A percentile compares a stretch with the other conserved stretches of the same genome.
Evolutionary conservation across 1,140 invertebrate genomes (phyloP).

Genomic region (Sitodiplosis mosellana): DNA sequence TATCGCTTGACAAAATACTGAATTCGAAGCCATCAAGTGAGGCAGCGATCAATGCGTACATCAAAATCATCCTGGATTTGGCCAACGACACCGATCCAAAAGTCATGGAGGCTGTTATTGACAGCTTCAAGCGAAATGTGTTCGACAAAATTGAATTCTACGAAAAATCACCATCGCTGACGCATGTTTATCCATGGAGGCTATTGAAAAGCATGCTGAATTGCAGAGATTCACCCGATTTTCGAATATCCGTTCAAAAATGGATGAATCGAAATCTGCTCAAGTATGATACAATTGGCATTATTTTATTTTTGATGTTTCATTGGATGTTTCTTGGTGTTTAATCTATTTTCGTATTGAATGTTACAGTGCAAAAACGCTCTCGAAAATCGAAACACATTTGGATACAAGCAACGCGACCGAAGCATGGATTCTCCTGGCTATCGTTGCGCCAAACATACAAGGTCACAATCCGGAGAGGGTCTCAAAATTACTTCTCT

Average conservation of each 20-base stretch:
- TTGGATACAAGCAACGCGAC: slow-evolving; percentile 17
- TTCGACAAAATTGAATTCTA: slow-evolving; percentile 14
- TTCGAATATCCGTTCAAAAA: slow-evolving; percentile 11
- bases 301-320: no score
- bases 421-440: slow-evolving; percentile 20
- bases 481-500: not conserved
- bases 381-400: slow-evolving; percentile 18
- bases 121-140: slow-evolving; percentile 15
- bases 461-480: slow-evolving; percentile 11
- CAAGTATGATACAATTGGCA: slow-evolving; percentile 3
- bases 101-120: slow-evolving; percentile 13
- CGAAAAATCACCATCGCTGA: slow-evolving; percentile 16
- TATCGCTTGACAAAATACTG: slow-evolving; percentile 14
- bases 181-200: slow-evolving; percentile 20
- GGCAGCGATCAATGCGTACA: slow-evolving; percentile 17
- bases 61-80: slow-evolving; percentile 15
- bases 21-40: slow-evolving; percentile 15
- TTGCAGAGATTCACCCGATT: slow-evolving; percentile 14
- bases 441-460: slow-evolving; percentile 18
- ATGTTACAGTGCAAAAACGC: slow-evolving; percentile 11
- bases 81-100: slow-evolving; percentile 15
- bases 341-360: not conserved
- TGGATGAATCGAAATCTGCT: slow-evolving; percentile 5
- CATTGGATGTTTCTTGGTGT: not conserved
- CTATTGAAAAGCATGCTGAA: slow-evolving; percentile 16